A percentile compares a stretch with the other conserved stretches of the same genome.
phyloP scores from a whole-genome alignment of 35 echinoderm and acorn worm genomes.

The Acanthaster planci region DNA sequence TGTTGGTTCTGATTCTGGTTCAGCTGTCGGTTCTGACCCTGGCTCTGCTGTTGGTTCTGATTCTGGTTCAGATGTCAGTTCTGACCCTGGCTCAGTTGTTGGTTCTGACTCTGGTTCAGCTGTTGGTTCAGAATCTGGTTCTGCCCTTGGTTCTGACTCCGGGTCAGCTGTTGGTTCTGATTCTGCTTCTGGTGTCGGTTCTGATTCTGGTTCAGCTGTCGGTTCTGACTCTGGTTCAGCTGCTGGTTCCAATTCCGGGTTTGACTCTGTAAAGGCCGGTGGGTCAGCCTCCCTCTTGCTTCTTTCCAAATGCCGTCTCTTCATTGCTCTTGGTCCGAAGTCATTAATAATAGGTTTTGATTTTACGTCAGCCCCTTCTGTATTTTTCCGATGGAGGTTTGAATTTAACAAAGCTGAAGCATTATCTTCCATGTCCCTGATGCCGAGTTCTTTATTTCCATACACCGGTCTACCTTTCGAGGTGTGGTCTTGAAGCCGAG shows the following conservation, averaged over 20 bases:
- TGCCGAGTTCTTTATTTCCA: background rate
- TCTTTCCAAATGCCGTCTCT: background rate
- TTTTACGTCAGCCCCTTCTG: background rate
- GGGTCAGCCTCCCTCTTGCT: background rate
- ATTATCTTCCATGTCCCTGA: background rate
- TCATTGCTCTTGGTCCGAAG: background rate
- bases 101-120: constrained; percentile 24
- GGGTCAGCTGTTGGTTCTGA: constrained; percentile 27
- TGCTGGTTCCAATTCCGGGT: constrained; percentile 21
- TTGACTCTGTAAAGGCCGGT: background rate
- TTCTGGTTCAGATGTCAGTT: constrained; percentile 17
- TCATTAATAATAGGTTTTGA: background rate
- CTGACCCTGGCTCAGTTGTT: background rate
- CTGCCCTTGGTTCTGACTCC: background rate
- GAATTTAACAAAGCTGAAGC: background rate
- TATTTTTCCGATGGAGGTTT: background rate
- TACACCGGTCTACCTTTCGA: background rate
- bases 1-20: background rate
- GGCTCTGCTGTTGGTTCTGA: background rate
- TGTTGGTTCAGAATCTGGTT: constrained; percentile 16
- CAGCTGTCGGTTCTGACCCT: constrained; percentile 3
- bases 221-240: constrained; percentile 50
- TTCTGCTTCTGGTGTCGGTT: background rate
- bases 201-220: constrained; percentile 22
- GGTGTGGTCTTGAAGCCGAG: no score